phyloP scores from a whole-genome alignment of 2,113 vertebrate genomes.

The Melanerpes formicivorus region DNA sequence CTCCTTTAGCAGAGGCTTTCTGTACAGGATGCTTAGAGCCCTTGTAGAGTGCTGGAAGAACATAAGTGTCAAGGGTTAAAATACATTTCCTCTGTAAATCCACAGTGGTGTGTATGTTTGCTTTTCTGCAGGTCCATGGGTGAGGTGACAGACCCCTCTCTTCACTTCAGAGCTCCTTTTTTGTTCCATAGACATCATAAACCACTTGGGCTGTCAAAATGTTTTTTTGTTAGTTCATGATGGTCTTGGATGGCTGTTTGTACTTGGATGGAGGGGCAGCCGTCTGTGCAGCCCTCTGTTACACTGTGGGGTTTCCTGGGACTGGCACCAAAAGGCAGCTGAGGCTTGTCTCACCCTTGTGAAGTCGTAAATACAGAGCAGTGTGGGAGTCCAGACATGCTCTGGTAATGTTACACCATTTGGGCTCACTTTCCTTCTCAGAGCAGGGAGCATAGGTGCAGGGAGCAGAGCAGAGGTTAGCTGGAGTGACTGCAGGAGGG shows the following conservation, averaged over 20 bases:
- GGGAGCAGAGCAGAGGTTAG: not conserved
- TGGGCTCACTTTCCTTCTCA: not conserved
- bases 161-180: not conserved
- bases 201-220: not conserved
- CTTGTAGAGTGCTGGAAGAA: not conserved
- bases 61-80: not conserved
- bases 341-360: not conserved
- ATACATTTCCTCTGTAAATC: not conserved
- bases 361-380: not conserved
- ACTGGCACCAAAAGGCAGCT: constrained; percentile 16
- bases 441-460: fast-evolving
- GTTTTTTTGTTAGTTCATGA: not conserved
- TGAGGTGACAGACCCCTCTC: not conserved
- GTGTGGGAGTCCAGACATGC: not conserved
- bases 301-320: constrained; percentile 16
- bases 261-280: constrained; percentile 29
- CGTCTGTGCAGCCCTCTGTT: constrained; percentile 51
- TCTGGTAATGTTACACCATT: not conserved
- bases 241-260: not conserved
- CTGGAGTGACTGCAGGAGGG: not conserved
- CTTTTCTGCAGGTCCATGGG: not conserved
- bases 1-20: not conserved
- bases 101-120: not conserved
- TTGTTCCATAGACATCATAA: not conserved
- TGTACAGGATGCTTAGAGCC: not conserved